These are phyloP conservation scores for Nycticebus coucang DNA, from an alignment of 2,113 vertebrate genomes.

Conservation along the genomic window DNA sequence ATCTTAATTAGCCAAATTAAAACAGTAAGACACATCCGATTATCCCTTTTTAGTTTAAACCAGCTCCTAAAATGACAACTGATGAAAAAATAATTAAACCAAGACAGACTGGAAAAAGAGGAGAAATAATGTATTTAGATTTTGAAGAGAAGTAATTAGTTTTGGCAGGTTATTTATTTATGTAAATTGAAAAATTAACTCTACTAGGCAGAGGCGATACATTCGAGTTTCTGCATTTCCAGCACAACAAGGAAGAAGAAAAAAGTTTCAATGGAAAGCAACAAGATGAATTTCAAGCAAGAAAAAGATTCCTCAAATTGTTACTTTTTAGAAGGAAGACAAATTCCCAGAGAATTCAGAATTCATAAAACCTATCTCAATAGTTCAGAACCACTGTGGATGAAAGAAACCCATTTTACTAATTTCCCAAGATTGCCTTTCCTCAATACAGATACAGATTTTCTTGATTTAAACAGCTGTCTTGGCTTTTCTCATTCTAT, in stretches of 20 bases:
- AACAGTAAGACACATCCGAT: constrained; percentile 82
- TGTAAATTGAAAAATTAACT: constrained; percentile 88
- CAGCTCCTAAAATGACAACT: constrained; percentile 85
- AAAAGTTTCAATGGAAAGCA: constrained; percentile 69
- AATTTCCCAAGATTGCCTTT: constrained; percentile 57
- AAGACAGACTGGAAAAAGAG: constrained; percentile 83
- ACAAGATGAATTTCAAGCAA: constrained; percentile 68
- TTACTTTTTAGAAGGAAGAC: constrained; percentile 37
- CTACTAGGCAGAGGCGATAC: constrained; percentile 68
- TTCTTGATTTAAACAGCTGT: constrained; percentile 59
- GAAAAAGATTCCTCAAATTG: constrained; percentile 39
- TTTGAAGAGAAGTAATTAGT: constrained; percentile 86
- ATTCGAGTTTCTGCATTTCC: constrained; percentile 76
- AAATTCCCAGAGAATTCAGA: constrained; percentile 60
- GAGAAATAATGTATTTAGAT: constrained; percentile 86
- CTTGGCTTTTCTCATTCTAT: constrained; percentile 58
- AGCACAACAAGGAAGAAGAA: constrained; percentile 63
- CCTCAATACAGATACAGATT: constrained; percentile 19
- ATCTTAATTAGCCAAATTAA: constrained; percentile 86
- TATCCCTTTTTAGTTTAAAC: constrained; percentile 84
- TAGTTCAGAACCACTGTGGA: background rate
- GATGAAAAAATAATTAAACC: constrained; percentile 88
- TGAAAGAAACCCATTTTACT: constrained; percentile 39
- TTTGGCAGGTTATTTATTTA: constrained; percentile 89
- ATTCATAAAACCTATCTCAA: constrained; percentile 34